Percentiles rank a stretch among this genome's conserved stretches.
These are phyloP conservation scores for Conops quadrifasciatus DNA, from an alignment of 2,888 invertebrate species.

Conservation along the genomic window DNA sequence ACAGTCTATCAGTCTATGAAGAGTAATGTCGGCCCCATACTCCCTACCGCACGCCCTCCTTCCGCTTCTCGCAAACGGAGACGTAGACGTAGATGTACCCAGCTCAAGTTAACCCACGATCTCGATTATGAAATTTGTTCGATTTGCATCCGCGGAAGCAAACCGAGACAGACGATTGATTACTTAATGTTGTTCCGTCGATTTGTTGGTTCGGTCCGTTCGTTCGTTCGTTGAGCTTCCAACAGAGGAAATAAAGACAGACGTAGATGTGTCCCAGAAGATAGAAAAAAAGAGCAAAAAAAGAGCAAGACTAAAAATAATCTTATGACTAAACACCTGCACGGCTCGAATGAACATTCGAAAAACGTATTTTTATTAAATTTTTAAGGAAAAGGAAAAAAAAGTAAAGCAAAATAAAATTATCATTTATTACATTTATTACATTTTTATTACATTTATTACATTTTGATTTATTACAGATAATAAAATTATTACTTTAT, in stretches of 20 bases:
- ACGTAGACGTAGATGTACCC: not conserved
- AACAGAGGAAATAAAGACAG: not conserved
- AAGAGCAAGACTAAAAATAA: conserved; percentile 29
- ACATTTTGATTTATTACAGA: not conserved
- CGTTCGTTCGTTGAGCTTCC: not conserved
- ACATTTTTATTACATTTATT: not conserved
- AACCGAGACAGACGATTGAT: not conserved
- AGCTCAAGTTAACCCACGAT: not conserved
- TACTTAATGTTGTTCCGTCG: not conserved
- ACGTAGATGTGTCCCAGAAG: not conserved
- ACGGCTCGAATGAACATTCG: too few relatives aligned
- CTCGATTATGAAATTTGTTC: not conserved
- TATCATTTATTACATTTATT: not conserved
- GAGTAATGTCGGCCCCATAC: not conserved
- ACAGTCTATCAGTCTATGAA: too few relatives aligned
- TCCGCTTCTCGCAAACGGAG: not conserved
- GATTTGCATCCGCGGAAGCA: not conserved
- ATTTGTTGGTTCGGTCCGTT: not conserved
- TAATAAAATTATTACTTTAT: not conserved
- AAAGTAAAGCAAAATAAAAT: not conserved
- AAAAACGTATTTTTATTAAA: too few relatives aligned
- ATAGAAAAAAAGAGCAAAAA: not conserved
- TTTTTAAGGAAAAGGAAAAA: not conserved
- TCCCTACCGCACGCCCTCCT: too few relatives aligned
- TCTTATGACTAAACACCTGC: conserved; percentile 35